Evolutionary conservation across 2,888 invertebrate genomes (phyloP), one percentile per base, ranked within the genome.

Genomic region (Opisthograptis luteolata): DNA sequence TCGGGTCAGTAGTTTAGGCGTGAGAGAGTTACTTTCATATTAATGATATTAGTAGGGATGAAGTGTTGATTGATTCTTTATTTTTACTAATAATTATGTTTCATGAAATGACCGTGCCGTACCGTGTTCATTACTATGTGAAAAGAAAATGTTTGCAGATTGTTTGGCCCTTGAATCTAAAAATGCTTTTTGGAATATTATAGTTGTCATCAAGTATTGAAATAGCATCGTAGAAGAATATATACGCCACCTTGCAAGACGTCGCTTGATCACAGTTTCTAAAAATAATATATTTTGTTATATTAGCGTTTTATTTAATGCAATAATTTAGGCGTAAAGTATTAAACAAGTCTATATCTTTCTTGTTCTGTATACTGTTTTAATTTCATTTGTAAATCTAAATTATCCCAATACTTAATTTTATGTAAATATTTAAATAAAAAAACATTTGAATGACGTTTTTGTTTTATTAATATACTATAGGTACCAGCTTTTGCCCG

Each of bases 401-500:
- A 78, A 83, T 80, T 85, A 81, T 83, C 79, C 80, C 80, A 79
- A 76, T 80, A 84, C 80, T 81, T 81, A 79, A 79, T 83, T 84
- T 85, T 81, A 81, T 87, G 87, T 87, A 87, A 85, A 87, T 87
- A 87, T 59, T 64, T 82, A 75, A 84, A 82, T 84, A 87, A 84
- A 82, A 71, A 81, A 76, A 79, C 71, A 82, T 80, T 84, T 81
- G 76, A 86, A 84, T 66, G 70, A 81, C 24, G 7, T 27, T 34
- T 46, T 37, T 34, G 47, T 48, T 43, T 62, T 27, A 17, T 30
- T 13, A 5, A 2, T 25, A 5, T 5, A 9, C n/a, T 3, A 8
- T 2, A 2, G 3, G n/a, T 2, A n/a, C n/a, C n/a, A n/a, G n/a
- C n/a, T n/a, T n/a, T n/a, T n/a, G n/a, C n/a, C n/a, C n/a, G n/a